A percentile compares a stretch with the other conserved stretches of the same genome.
These are phyloP conservation scores for Pseudomyrmex dendroicus DNA, from an alignment of 1,140 invertebrate species.

Conservation along the genomic window DNA sequence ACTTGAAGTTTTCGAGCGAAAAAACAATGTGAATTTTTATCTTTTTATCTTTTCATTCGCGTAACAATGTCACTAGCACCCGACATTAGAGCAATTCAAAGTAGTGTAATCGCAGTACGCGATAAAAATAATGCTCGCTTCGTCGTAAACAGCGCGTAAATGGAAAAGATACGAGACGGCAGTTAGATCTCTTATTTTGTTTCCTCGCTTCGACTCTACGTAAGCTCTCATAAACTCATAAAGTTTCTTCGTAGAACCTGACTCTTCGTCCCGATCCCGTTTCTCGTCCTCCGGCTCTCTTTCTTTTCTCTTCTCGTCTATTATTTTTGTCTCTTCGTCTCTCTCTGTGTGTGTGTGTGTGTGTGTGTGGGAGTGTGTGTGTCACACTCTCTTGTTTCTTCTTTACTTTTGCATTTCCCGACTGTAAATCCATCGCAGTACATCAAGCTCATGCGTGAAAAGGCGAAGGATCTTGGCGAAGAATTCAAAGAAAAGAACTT, in stretches of 20 bases:
- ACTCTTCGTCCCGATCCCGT: constrained; percentile 18
- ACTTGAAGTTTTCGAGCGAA: constrained; percentile 16
- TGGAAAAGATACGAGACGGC: constrained; percentile 74
- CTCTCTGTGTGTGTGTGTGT: too few species aligned
- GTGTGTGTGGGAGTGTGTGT: too few species aligned
- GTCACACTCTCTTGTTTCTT: constrained; percentile 7
- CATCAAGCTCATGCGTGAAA: constrained; percentile 4
- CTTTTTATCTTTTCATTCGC: constrained; percentile 11
- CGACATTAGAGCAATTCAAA: constrained; percentile 57
- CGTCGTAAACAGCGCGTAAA: constrained; percentile 75
- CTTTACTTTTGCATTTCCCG: constrained; percentile 36
- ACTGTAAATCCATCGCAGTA: constrained; percentile 9
- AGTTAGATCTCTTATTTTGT: constrained; percentile 74
- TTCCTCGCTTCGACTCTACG: constrained; percentile 3
- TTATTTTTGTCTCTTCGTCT: constrained; percentile 4
- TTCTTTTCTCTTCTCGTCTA: constrained; percentile 14
- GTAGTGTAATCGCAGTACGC: neutral
- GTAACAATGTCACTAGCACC: neutral
- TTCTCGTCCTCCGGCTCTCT: neutral
- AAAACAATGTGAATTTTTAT: constrained; percentile 37
- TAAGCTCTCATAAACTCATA: constrained; percentile 72
- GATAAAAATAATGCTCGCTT: constrained; percentile 71
- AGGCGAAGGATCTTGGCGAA: neutral
- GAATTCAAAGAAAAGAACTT: neutral
- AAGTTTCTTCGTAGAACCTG: constrained; percentile 56